Base-by-base conservation (phyloP, 2,888 invertebrate genomes). In the Scaeva pyrastri region DNA sequence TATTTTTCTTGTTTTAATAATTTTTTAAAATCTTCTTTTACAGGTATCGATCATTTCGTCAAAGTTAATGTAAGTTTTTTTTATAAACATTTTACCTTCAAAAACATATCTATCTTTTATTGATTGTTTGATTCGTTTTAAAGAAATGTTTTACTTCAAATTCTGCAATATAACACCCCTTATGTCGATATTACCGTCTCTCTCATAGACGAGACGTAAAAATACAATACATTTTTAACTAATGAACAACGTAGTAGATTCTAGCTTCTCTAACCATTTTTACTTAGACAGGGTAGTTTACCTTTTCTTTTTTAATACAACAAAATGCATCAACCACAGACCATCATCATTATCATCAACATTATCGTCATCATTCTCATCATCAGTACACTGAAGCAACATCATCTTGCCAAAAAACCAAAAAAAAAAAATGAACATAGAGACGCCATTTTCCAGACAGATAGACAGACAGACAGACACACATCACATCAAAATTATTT, bases 401-500 rank as follows among this genome's bases (percentile, higher is more conserved):
- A 62, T 23, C 23, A 62, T 23, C 36, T 50, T 39, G 21, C 50
- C 26, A 64, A 62, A 64, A 26, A 23, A 19, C 2, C 50, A 21
- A n/a, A n/a, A n/a, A n/a, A n/a, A n/a, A n/a, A n/a, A n/a, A n/a
- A n/a, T n/a, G n/a, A n/a, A 1, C 12, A 36, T 6, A 21, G 19
- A 39, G 21, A 16, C 21, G 16, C 66, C 26, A 68, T 68, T 68
- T 39, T 52, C 16, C 52, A 71, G 55, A 62, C 71, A 56, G 56
- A 56, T 19, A 45, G 26, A 64, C 58, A 60, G 39, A 56, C 43
- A 82, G 31, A 62, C 48, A 70, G 36, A 14, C 45, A 52, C 84
- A 85, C 80, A 78, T 82, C 86, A 82, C 77, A 82, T 82, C 77
- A 81, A 82, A 68, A 78, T 74, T 31, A 77, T 70, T 86, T 73